These are phyloP conservation scores for Akabosia matsudoensis DNA, from an alignment of 1,140 invertebrate species.

Conservation along the genomic window DNA sequence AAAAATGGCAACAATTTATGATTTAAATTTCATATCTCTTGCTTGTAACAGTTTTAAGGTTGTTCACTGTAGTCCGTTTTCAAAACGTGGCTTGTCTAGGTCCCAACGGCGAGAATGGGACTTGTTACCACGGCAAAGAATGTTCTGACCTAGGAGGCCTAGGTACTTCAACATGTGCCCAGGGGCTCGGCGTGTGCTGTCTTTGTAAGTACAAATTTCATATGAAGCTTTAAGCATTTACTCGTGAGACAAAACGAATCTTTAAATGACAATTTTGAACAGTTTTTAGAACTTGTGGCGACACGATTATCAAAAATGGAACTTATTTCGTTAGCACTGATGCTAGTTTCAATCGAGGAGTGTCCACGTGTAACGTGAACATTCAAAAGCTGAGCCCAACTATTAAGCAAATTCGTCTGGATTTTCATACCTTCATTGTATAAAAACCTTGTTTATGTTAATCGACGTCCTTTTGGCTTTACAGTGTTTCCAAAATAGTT, in stretches of 20 bases:
- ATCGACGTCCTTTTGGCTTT: no score
- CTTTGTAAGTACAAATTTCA: conserved; percentile 68
- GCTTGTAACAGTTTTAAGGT: conserved; percentile 57
- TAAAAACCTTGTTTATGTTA: conserved; percentile 12
- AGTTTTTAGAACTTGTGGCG: conserved; percentile 69
- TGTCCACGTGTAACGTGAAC: conserved; percentile 59
- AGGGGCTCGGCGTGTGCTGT: conserved; percentile 72
- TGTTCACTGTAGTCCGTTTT: conserved; percentile 71
- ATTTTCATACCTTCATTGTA: conserved; percentile 68
- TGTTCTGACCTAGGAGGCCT: conserved; percentile 62
- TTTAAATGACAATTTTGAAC: conserved; percentile 9
- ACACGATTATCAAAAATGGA: conserved; percentile 67
- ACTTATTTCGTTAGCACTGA: conserved; percentile 76
- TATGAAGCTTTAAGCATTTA: no score
- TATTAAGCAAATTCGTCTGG: conserved; percentile 65
- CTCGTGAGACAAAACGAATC: no score
- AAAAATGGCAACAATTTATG: no score
- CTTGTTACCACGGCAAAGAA: conserved; percentile 64
- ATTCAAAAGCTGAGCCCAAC: conserved; percentile 60
- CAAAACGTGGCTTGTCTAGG: conserved; percentile 62
- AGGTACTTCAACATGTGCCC: conserved; percentile 65
- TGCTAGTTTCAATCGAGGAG: conserved; percentile 56
- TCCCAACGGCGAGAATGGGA: conserved; percentile 59
- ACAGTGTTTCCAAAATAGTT: neutral
- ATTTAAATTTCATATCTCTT: conserved; percentile 5